Percentiles rank a stretch among this genome's conserved stretches.
These are phyloP conservation scores for Caenorhabditis afra DNA, from an alignment of 2,888 invertebrate genomes.

Conservation along the genomic window DNA sequence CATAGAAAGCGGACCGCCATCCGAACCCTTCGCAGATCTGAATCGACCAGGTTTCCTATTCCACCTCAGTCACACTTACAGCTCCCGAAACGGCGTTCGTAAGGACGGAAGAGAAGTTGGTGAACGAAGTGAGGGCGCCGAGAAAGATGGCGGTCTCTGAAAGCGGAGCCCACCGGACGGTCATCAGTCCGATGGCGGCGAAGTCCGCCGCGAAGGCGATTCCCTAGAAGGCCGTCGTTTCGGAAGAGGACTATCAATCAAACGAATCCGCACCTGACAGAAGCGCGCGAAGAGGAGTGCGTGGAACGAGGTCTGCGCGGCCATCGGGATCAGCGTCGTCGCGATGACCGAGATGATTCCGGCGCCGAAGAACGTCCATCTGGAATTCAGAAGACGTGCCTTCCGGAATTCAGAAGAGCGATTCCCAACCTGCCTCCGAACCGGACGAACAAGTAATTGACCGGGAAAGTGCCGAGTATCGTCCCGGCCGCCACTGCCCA, in stretches of 20 bases:
- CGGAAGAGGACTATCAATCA: constrained; percentile 2
- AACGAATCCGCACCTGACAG: constrained; percentile 57
- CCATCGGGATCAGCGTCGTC: constrained; percentile 64
- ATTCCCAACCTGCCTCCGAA: constrained; percentile 68
- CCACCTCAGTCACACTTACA: constrained; percentile 46
- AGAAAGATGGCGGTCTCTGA: constrained; percentile 74
- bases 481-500: constrained; percentile 75
- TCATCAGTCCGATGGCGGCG: constrained; percentile 70
- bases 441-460: constrained; percentile 70
- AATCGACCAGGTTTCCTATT: not conserved
- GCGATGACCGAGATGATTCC: constrained; percentile 65
- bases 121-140: constrained; percentile 75
- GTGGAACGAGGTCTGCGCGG: constrained; percentile 60
- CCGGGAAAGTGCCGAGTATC: constrained; percentile 73
- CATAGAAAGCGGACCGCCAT: constrained; percentile 77
- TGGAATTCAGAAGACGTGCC: not conserved
- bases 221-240: constrained; percentile 52
- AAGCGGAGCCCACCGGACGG: constrained; percentile 76
- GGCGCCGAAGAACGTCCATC: constrained; percentile 69
- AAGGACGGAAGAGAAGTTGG: constrained; percentile 69
- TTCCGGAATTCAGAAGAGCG: not conserved
- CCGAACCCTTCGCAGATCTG: constrained; percentile 70
- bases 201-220: constrained; percentile 71
- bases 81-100: constrained; percentile 75
- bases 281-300: constrained; percentile 63